Evolutionary conservation across 2,888 invertebrate species (phyloP).

Genomic region (Agonopterix arenella): DNA sequence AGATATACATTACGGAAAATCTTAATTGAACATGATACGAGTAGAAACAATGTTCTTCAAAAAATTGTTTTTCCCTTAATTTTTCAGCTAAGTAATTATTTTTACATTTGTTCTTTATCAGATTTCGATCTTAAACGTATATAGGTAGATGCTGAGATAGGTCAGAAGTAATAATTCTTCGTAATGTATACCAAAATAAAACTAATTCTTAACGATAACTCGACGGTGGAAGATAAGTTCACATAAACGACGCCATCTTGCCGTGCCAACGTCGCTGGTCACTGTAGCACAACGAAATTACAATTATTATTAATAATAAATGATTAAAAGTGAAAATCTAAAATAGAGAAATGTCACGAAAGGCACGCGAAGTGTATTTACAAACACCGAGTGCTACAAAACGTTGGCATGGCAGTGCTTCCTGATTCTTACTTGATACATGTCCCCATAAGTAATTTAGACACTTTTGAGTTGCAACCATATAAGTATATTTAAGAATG

Average conservation of each 20-base stretch:
- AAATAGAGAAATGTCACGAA: constrained; percentile 8
- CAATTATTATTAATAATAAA: constrained; percentile 10
- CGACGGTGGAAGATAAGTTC: constrained; percentile 40
- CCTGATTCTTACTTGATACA: constrained; percentile 11
- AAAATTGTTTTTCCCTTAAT: too few relatives aligned
- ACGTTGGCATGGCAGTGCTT: constrained; percentile 59
- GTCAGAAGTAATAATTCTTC: constrained; percentile 21
- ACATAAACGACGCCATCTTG: constrained; percentile 34
- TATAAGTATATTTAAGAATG: too few relatives aligned
- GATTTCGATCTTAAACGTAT: too few relatives aligned
- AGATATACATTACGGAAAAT: too few relatives aligned
- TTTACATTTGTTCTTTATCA: too few relatives aligned
- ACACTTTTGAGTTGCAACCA: too few relatives aligned
- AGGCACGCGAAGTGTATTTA: constrained; percentile 49
- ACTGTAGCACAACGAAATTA: constrained; percentile 58
- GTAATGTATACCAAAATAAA: constrained; percentile 25
- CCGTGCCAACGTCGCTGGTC: constrained; percentile 59
- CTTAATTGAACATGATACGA: too few relatives aligned
- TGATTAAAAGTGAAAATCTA: constrained; percentile 3
- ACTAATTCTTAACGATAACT: constrained; percentile 27
- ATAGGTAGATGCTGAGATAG: too few relatives aligned
- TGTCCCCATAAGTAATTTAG: constrained; percentile 21
- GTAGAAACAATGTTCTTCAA: too few relatives aligned
- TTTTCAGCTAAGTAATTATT: too few relatives aligned
- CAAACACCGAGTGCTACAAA: constrained; percentile 38